phyloP scores from a whole-genome alignment of 2,888 invertebrate species.

The Pegoplata infirma region DNA sequence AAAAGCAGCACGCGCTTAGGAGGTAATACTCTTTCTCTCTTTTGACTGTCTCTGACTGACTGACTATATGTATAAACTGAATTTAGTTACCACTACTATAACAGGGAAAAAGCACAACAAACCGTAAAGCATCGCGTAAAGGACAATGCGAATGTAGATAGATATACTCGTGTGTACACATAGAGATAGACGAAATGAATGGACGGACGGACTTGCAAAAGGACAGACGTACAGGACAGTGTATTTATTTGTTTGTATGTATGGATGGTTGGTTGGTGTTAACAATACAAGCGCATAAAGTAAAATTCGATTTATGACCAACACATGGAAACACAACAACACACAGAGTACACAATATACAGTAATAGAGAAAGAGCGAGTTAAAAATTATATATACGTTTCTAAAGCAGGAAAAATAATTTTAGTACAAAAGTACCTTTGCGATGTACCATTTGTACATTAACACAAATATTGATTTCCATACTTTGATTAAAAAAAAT shows the following conservation, averaged over 20 bases:
- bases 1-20: too few species aligned
- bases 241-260: too few species aligned
- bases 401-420: conserved; percentile 16
- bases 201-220: conserved; percentile 13
- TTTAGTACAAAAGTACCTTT: not conserved
- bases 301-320: conserved; percentile 77
- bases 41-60: too few species aligned
- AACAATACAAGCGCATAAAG: conserved; percentile 70
- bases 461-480: too few species aligned
- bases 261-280: too few species aligned
- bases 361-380: conserved; percentile 49
- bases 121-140: conserved; percentile 74
- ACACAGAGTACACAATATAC: conserved; percentile 22
- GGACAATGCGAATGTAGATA: conserved; percentile 26
- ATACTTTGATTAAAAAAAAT: too few species aligned
- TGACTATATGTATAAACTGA: conserved; percentile 40
- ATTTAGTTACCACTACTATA: conserved; percentile 43
- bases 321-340: conserved; percentile 67
- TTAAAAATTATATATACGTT: conserved; percentile 37
- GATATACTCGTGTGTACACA: conserved; percentile 1
- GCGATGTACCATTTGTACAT: not conserved
- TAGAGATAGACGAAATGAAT: conserved; percentile 2
- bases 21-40: not conserved
- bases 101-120: conserved; percentile 73
- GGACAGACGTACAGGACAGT: not conserved